Evolutionary conservation across 2,888 invertebrate species (phyloP).

Genomic region (Coremacera marginata): DNA sequence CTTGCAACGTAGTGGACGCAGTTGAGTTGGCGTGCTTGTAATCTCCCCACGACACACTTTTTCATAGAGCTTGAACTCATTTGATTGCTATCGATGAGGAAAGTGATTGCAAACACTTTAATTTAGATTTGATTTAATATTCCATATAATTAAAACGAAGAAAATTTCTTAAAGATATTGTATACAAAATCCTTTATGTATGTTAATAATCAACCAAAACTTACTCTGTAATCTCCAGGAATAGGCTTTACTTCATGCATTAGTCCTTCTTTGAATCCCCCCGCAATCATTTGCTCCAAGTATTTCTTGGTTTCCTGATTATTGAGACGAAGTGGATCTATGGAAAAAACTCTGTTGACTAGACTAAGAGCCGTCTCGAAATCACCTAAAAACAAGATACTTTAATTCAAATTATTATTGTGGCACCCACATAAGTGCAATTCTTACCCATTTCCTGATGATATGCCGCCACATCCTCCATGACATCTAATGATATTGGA

Average conservation of each 20-base stretch:
- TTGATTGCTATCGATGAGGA: conserved; percentile 40
- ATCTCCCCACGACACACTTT: conserved; percentile 61
- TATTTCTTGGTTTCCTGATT: conserved; percentile 88
- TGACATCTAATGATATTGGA: conserved; percentile 55
- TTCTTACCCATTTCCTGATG: conserved; percentile 58
- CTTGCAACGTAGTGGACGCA: conserved; percentile 55
- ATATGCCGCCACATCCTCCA: conserved; percentile 60
- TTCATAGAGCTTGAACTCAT: conserved; percentile 69
- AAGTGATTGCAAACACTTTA: too few relatives aligned
- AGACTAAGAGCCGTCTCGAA: conserved; percentile 84
- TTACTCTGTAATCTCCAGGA: conserved; percentile 53
- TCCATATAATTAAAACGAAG: too few relatives aligned
- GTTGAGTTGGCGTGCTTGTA: conserved; percentile 35
- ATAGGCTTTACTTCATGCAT: conserved; percentile 51
- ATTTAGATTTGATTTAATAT: too few relatives aligned
- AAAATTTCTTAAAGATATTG: too few relatives aligned
- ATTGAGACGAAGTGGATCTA: conserved; percentile 83
- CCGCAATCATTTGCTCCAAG: conserved; percentile 83
- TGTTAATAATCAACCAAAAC: background rate
- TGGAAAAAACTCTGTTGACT: conserved; percentile 84
- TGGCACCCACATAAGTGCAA: background rate
- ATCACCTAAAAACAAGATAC: conserved; percentile 75
- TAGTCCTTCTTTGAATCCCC: conserved; percentile 55
- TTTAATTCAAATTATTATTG: background rate
- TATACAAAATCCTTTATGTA: too few relatives aligned